Base-by-base conservation (phyloP, 2,113 vertebrate species). In the Salvelinus namaycush region DNA sequence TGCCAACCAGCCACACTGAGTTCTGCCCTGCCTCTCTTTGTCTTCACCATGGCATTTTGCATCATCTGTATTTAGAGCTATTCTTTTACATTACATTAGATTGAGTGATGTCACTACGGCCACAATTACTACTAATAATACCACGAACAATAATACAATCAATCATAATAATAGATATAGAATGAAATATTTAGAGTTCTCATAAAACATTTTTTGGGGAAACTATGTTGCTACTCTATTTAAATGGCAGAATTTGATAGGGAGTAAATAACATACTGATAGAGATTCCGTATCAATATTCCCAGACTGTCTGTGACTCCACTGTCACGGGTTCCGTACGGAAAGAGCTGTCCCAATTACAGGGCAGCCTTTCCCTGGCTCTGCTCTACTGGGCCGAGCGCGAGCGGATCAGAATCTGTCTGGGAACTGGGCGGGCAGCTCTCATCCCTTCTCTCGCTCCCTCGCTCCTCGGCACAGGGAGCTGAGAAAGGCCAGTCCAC, bases 1-100 rank as follows among this genome's bases (percentile, higher is more conserved):
- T 92, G 93, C 92, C 93, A 92, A 90, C 83, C 90, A 89, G 87
- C 86, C 87, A 87, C 91, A 84, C 89, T 86, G 87, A 90, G 87
- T 89, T 83, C 87, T 82, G 86, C 83, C 88, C 90, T 89, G 88
- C 89, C 90, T 90, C 83, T 82, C 91, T 92, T 92, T 92, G 90
- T 93, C 78, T 87, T 74, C 89, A 77, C 74, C 84, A 72, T 84
- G 87, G 89, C 91, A 87, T 91, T 91, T 86, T 84, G 85, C 90
- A 89, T 93, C 89, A 84, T 91, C 91, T 90, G 86, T 87, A 89
- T 89, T 90, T 88, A 77, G 70, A 54, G 84, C 85, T 85, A 86
- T 86, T 90, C 87, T 87, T 86, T 82, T 80, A 88, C 89, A 87
- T 86, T 81, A 81, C 85, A 87, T 88, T 85, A 78, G 77, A 12